These are phyloP conservation scores for Hyppa rectilinea DNA, from an alignment of 2,888 invertebrate species.

Conservation along the genomic window DNA sequence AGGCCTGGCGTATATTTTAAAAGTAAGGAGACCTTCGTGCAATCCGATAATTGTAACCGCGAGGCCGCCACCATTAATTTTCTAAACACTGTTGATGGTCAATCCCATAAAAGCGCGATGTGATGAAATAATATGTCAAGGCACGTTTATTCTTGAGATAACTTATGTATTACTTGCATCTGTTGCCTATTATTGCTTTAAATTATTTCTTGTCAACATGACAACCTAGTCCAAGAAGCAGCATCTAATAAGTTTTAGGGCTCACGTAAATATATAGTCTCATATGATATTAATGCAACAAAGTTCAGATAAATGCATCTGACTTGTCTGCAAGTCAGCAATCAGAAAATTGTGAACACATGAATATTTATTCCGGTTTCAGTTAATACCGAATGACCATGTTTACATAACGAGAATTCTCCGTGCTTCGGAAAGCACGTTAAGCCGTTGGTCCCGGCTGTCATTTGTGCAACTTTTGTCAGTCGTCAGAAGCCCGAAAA, in stretches of 20 bases:
- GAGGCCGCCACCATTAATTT: conserved; percentile 39
- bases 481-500: no score
- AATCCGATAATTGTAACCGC: conserved; percentile 20
- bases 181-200: conserved; percentile 15
- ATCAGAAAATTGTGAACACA: not conserved
- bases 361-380: not conserved
- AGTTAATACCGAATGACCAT: not conserved
- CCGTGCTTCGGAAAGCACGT: no score
- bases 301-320: conserved; percentile 6
- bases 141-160: conserved; percentile 65
- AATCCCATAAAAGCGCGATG: conserved; percentile 43
- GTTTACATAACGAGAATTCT: no score
- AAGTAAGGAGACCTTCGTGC: conserved; percentile 5
- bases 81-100: conserved; percentile 39
- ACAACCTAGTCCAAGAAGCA: not conserved
- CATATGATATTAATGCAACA: not conserved
- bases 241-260: not conserved
- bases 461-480: no score
- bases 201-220: conserved; percentile 7
- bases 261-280: not conserved
- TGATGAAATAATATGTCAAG: conserved; percentile 65
- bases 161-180: conserved; percentile 31
- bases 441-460: no score
- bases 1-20: conserved; percentile 20
- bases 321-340: not conserved